These are phyloP conservation scores for Itoplectis maculator DNA, from an alignment of 2,888 invertebrate species.

Conservation along the genomic window DNA sequence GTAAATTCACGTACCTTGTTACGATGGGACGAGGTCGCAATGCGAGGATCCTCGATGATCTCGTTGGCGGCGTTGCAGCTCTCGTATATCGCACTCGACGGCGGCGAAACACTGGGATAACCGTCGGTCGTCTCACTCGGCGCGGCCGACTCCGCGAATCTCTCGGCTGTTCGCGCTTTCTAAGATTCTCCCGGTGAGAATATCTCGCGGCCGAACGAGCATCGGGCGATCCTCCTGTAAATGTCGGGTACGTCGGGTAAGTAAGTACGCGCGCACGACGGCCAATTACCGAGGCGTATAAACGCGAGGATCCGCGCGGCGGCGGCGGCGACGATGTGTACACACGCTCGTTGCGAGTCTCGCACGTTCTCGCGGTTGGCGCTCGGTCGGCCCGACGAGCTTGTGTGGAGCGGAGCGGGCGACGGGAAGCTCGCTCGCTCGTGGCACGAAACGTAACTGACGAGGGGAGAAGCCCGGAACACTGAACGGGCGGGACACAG, in stretches of 20 bases:
- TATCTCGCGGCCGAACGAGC: slow-evolving; percentile 61
- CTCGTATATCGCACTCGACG: slow-evolving; percentile 64
- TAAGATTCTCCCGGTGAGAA: slow-evolving; percentile 49
- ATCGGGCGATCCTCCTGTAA: slow-evolving; percentile 48
- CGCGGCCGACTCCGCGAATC: slow-evolving; percentile 3
- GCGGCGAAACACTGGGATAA: slow-evolving; percentile 65
- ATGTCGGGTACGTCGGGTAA: neutral
- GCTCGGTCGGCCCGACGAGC: neutral
- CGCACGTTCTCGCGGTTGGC: neutral
- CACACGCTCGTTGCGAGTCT: neutral
- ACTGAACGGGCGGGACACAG: slow-evolving; percentile 10
- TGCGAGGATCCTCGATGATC: slow-evolving; percentile 60
- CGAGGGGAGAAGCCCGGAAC: slow-evolving; percentile 7
- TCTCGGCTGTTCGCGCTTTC: slow-evolving; percentile 64
- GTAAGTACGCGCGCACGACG: neutral
- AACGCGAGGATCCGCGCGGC: neutral
- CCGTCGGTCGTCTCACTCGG: slow-evolving; percentile 31
- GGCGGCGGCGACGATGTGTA: too few relatives aligned
- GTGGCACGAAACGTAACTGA: neutral
- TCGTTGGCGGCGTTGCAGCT: slow-evolving; percentile 56
- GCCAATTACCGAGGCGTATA: neutral
- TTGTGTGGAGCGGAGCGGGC: neutral
- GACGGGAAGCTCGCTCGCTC: neutral
- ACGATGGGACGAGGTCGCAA: slow-evolving; percentile 41
- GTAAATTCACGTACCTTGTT: slow-evolving; percentile 50